Evolutionary conservation across 2,888 invertebrate genomes (phyloP).

Genomic region (Lycia hirtaria): DNA sequence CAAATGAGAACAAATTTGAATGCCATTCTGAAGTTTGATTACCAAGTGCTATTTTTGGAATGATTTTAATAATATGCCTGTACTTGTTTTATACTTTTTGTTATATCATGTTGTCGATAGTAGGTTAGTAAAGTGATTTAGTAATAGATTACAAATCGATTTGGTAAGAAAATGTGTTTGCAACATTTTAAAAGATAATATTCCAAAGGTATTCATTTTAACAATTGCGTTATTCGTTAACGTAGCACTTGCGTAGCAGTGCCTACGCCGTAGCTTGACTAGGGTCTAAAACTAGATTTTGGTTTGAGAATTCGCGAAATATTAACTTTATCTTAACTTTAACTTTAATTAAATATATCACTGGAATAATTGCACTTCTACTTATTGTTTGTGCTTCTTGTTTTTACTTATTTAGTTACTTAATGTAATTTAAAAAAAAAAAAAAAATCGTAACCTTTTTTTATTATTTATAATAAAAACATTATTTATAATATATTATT

Average conservation of each 20-base stretch:
- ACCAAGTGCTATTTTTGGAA: background rate
- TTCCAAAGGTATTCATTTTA: background rate
- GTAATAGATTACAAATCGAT: constrained; percentile 21
- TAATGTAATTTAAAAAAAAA: no score
- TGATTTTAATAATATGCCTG: background rate
- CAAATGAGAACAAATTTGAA: constrained; percentile 11
- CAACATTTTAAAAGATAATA: constrained; percentile 11
- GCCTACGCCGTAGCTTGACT: no score
- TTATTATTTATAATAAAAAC: no score
- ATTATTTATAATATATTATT: no score
- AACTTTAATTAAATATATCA: no score
- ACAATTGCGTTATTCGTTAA: background rate
- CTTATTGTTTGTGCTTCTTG: no score
- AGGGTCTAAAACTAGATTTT: no score
- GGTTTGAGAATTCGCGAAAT: no score
- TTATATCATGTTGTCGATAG: constrained; percentile 11
- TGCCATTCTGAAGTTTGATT: constrained; percentile 5
- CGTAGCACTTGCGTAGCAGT: background rate
- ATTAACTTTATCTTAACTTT: no score
- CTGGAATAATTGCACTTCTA: no score
- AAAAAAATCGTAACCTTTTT: no score
- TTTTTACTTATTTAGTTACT: no score
- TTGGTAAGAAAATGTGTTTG: constrained; percentile 3
- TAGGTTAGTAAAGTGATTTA: constrained; percentile 24
- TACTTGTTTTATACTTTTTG: constrained; percentile 11